These are phyloP conservation scores for Paguma larvata DNA, from an alignment of 2,797 vertebrate genomes.

Conservation along the genomic window DNA sequence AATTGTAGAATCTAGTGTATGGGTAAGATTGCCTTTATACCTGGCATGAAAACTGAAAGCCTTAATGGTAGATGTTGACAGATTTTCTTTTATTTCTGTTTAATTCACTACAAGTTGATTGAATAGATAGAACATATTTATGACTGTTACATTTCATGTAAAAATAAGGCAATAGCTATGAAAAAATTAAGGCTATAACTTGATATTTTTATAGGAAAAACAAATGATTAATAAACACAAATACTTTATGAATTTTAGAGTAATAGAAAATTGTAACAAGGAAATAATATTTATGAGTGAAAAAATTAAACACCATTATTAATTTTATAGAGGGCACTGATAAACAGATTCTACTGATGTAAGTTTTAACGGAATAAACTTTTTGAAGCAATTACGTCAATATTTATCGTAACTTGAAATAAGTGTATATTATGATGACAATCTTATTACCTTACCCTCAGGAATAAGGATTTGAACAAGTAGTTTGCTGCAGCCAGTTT, in stretches of 20 bases:
- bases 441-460: background rate
- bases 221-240: background rate
- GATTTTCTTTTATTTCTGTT: background rate
- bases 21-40: background rate
- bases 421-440: background rate
- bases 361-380: background rate
- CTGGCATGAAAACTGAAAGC: background rate
- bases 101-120: background rate
- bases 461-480: background rate
- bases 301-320: background rate
- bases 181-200: background rate
- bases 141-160: background rate
- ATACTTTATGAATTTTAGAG: background rate
- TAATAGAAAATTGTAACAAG: background rate
- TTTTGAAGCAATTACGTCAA: background rate
- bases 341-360: background rate
- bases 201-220: background rate
- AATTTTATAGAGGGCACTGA: background rate
- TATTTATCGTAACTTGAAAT: background rate
- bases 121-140: background rate
- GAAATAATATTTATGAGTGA: background rate
- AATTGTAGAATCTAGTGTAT: background rate
- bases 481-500: background rate
- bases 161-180: background rate
- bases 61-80: background rate